Percentiles rank a stretch among this genome's conserved stretches.
Conservation (phyloP, 2,797 vertebrate genomes). For the Naso thynnoides region DNA sequence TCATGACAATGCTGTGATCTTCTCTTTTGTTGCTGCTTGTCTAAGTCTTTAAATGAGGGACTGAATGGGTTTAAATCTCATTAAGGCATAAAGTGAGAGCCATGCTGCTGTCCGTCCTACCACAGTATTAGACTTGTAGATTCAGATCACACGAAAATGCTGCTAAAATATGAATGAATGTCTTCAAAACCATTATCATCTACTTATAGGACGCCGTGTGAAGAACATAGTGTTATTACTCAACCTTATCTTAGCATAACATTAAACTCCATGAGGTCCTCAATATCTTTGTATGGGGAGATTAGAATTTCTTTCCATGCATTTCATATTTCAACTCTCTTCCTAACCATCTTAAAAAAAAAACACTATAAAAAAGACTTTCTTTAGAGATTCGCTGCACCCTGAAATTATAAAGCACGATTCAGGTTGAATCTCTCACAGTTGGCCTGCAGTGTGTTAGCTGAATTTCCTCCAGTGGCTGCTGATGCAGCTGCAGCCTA, state of each 20-base stretch:
- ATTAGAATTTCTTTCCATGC: slow-evolving; percentile 19
- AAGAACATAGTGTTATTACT: slow-evolving; percentile 32
- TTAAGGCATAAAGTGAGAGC: slow-evolving; percentile 72
- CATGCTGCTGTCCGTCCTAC: slow-evolving; percentile 39
- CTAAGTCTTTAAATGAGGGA: slow-evolving; percentile 75
- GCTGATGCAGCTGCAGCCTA: slow-evolving; percentile 79
- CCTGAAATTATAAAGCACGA: slow-evolving; percentile 54
- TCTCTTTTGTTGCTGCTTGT: slow-evolving; percentile 74
- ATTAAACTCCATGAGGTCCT: slow-evolving; percentile 32
- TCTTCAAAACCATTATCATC: slow-evolving; percentile 45
- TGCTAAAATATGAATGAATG: slow-evolving; percentile 17
- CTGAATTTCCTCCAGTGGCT: slow-evolving; percentile 72
- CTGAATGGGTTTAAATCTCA: slow-evolving; percentile 80
- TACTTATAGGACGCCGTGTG: slow-evolving; percentile 14
- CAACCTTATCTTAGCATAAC: slow-evolving; percentile 13
- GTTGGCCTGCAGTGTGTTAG: slow-evolving; percentile 64
- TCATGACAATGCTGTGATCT: slow-evolving; percentile 77
- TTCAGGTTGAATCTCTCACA: slow-evolving; percentile 71
- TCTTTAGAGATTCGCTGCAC: slow-evolving; percentile 35
- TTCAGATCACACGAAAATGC: slow-evolving; percentile 47
- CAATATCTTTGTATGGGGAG: slow-evolving; percentile 16
- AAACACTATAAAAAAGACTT: slow-evolving; percentile 31
- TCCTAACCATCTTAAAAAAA: slow-evolving; percentile 23
- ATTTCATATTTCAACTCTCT: slow-evolving; percentile 26
- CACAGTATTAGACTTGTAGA: slow-evolving; percentile 28